Percentiles rank a stretch among this genome's conserved stretches.
phyloP scores from a whole-genome alignment of 1,140 invertebrate genomes.

The Papilio polytes region DNA sequence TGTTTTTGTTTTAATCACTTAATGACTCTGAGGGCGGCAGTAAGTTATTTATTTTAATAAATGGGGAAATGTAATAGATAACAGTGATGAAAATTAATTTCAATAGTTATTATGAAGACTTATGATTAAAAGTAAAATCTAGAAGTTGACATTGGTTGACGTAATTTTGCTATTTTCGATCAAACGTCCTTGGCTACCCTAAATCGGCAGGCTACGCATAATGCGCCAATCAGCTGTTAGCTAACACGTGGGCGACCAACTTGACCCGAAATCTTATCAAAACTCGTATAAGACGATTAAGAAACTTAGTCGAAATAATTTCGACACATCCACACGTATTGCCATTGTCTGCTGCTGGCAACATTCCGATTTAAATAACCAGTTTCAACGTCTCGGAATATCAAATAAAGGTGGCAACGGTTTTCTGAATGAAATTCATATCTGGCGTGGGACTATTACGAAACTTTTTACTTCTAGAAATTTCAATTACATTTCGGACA shows the following conservation, averaged over 20 bases:
- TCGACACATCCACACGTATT: slow-evolving; percentile 30
- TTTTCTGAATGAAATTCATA: slow-evolving; percentile 23
- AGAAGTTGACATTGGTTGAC: not conserved
- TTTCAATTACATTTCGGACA: not conserved
- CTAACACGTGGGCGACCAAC: slow-evolving; percentile 15
- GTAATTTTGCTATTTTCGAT: not conserved
- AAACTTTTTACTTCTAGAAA: not conserved
- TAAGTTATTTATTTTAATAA: too few species aligned
- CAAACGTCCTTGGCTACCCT: not conserved
- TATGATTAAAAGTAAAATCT: not conserved
- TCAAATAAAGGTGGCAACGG: not conserved
- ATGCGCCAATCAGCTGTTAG: slow-evolving; percentile 29
- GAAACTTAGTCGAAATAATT: slow-evolving; percentile 19
- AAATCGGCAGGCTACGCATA: not conserved
- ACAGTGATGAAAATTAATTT: too few species aligned
- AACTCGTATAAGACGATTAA: slow-evolving; percentile 31
- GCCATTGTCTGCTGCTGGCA: slow-evolving; percentile 1
- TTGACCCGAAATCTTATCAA: slow-evolving; percentile 38
- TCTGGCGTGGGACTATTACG: slow-evolving; percentile 5
- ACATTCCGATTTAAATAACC: slow-evolving; percentile 34
- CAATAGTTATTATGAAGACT: too few species aligned
- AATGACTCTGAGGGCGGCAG: too few species aligned
- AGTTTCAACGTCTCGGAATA: slow-evolving; percentile 28
- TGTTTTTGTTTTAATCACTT: too few species aligned
- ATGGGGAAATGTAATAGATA: too few species aligned